Evolutionary conservation across 2,797 vertebrate genomes (phyloP), one percentile per base, ranked within the genome.

Genomic region (Hydrolagus colliei): DNA sequence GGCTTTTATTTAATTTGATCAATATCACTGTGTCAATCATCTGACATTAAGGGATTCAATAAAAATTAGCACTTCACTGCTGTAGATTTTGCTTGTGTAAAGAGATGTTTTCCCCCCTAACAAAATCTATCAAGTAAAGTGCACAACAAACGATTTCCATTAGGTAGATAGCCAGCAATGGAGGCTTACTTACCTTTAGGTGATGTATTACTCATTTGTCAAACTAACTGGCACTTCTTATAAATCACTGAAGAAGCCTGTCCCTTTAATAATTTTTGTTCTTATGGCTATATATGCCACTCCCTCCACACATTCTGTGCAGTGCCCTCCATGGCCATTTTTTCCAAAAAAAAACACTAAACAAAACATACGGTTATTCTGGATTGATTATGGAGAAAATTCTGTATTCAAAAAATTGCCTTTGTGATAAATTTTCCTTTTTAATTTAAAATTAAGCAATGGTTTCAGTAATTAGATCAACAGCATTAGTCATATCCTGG

Each of bases 51-150:
- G 75, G 35, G 75, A 61, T 61, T 77, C 75, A 77, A 61, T 77
- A 20, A 77, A 77, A 77, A 16, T 61, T 76, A 76, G 74, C 41
- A 20, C 41, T 76, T 76, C 20, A 10, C 59, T 52, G n/a, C 61
- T 61, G 52, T 77, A 77, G 75, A 76, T 77, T 77, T 61, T 59
- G 20, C 4, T 18, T 77, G 75, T 18, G 2, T 77, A 22, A 77
- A n/a, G 41, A 52, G 75, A 77, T 77, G 41, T 61, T 52, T 77
- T 20, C 20, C 52, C 12, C n/a, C 59, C 59, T 9, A 20, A 61
- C n/a, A 77, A 76, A 77, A 77, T 77, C 75, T 59, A 41, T 77
- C 3, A n/a, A 16, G 75, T 59, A 18, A 77, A 77, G 11, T 59
- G 61, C 9, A 77, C 41, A 20, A 9, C 18, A 77, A 76, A 41